These are phyloP conservation scores for Ctenoplectra terminalis DNA, from an alignment of 1,140 invertebrate genomes.

Conservation along the genomic window DNA sequence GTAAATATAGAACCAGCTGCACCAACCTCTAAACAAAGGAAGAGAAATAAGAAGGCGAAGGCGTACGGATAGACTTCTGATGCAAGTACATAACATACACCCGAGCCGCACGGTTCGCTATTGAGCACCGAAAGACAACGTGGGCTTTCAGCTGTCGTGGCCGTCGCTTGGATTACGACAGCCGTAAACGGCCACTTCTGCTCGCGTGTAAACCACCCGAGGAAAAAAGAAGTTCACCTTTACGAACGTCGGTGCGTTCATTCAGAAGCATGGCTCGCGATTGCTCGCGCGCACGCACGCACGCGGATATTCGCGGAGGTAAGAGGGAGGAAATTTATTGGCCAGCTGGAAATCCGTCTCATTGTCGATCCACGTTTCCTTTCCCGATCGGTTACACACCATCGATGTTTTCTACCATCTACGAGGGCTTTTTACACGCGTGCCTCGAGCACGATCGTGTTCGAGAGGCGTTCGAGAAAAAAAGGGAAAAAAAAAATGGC, in stretches of 20 bases:
- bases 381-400: neutral
- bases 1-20: conserved; percentile 9
- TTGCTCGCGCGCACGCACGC: too few relatives aligned
- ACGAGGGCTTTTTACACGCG: neutral
- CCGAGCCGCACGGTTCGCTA: neutral
- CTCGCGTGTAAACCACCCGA: conserved; percentile 22
- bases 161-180: conserved; percentile 44
- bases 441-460: neutral
- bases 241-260: conserved; percentile 25
- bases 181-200: conserved; percentile 24
- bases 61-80: neutral
- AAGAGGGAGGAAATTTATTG: conserved; percentile 25
- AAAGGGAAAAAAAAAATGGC: neutral
- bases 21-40: neutral
- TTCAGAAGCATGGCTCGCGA: conserved; percentile 6
- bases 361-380: conserved; percentile 31
- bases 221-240: conserved; percentile 38
- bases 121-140: conserved; percentile 32
- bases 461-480: too few relatives aligned
- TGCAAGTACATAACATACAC: neutral
- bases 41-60: conserved; percentile 2
- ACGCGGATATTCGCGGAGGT: neutral
- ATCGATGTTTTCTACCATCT: conserved; percentile 8
- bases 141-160: conserved; percentile 49
- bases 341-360: conserved; percentile 26